Percentiles rank a stretch among this genome's conserved stretches.
Conservation (phyloP, 1,140 invertebrate genomes). For the Hyposmocoma kahamanoa region DNA sequence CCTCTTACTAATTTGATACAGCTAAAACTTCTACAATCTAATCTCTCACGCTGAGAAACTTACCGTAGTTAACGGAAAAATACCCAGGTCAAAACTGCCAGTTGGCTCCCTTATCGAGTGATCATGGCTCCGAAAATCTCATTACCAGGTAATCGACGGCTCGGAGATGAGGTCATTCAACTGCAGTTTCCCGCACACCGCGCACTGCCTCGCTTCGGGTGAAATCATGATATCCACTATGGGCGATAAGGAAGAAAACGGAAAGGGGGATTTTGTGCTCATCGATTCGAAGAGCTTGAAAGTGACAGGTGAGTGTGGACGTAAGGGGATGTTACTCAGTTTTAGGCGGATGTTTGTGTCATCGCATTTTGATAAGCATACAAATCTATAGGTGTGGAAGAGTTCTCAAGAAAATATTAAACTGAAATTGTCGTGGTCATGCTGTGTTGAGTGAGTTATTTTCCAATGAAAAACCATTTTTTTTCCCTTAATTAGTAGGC, state of each 20-base stretch:
- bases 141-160: constrained; percentile 79
- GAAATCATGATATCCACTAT: constrained; percentile 96
- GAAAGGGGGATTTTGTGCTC: constrained; percentile 91
- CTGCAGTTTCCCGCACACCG: constrained; percentile 90
- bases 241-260: constrained; percentile 88
- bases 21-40: background rate
- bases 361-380: too few species aligned
- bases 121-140: constrained; percentile 40
- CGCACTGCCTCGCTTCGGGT: constrained; percentile 93
- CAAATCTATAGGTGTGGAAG: too few species aligned
- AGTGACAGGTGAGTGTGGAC: constrained; percentile 78
- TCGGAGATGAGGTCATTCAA: constrained; percentile 83
- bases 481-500: too few species aligned
- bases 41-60: background rate
- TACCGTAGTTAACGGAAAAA: background rate
- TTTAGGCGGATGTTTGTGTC: too few species aligned
- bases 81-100: background rate
- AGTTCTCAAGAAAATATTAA: too few species aligned
- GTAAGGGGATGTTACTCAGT: too few species aligned
- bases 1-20: too few species aligned
- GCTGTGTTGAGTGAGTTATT: too few species aligned
- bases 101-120: constrained; percentile 20
- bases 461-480: too few species aligned
- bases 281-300: constrained; percentile 88
- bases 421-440: too few species aligned